A percentile compares a stretch with the other conserved stretches of the same genome.
phyloP scores from a whole-genome alignment of 2,888 invertebrate species.

The Drosophila ezoana region DNA sequence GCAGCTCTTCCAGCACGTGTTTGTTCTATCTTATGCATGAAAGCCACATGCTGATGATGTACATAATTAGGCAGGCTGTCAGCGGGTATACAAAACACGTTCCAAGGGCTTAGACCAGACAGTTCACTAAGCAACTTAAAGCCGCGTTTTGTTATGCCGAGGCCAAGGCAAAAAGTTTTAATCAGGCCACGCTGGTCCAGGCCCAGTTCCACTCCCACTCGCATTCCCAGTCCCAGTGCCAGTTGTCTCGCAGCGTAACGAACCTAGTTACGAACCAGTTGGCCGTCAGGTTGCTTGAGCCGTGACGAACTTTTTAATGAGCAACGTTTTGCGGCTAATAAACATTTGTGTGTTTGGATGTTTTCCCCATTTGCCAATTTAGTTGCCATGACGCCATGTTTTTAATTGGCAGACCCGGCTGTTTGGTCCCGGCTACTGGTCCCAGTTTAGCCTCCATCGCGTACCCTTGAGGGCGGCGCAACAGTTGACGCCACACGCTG shows the following conservation, averaged over 20 bases:
- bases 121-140: conserved; percentile 37
- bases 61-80: conserved; percentile 57
- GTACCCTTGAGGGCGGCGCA: conserved; percentile 44
- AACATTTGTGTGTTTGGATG: conserved; percentile 66
- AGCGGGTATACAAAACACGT: conserved; percentile 30
- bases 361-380: conserved; percentile 43
- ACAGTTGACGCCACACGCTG: conserved; percentile 54
- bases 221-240: background rate
- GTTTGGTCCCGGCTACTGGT: conserved; percentile 32
- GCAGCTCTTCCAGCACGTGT: background rate
- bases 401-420: conserved; percentile 71
- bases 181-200: conserved; percentile 46
- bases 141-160: conserved; percentile 27
- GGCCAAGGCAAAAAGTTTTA: conserved; percentile 43
- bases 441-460: conserved; percentile 21
- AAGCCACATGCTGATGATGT: conserved; percentile 19
- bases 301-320: conserved; percentile 79
- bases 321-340: conserved; percentile 81
- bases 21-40: conserved; percentile 10
- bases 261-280: conserved; percentile 2
- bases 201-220: too few species aligned
- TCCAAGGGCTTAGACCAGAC: conserved; percentile 29
- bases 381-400: conserved; percentile 77
- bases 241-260: background rate
- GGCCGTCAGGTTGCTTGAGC: conserved; percentile 27